A percentile compares a stretch with the other conserved stretches of the same genome.
phyloP scores from a whole-genome alignment of 1,140 invertebrate species.

The Pollicipes pollicipes region DNA sequence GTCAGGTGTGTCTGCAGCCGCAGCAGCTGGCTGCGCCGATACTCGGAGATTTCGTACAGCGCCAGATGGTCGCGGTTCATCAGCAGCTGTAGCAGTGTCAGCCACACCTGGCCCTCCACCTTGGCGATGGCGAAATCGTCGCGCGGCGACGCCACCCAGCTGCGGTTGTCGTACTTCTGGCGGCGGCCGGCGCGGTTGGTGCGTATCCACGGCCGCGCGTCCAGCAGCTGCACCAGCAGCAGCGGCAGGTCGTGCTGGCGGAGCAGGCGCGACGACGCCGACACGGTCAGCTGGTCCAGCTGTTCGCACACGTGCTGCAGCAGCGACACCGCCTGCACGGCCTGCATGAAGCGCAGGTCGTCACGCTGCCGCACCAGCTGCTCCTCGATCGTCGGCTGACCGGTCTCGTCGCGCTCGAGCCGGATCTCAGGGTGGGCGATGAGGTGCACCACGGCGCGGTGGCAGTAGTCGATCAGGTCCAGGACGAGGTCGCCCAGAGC shows the following conservation, averaged over 20 bases:
- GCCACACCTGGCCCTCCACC: constrained; percentile 50
- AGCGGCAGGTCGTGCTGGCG: constrained; percentile 36
- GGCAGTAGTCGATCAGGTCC: constrained; percentile 55
- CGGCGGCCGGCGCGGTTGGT: constrained; percentile 6
- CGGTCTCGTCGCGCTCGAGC: neutral
- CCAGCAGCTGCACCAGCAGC: constrained; percentile 44
- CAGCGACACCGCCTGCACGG: constrained; percentile 34
- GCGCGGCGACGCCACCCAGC: constrained; percentile 6
- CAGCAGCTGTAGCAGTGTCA: constrained; percentile 45
- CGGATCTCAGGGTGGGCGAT: constrained; percentile 1
- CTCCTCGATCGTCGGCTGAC: neutral
- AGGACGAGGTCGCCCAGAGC: constrained; percentile 44
- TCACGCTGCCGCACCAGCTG: neutral
- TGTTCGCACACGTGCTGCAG: constrained; percentile 38
- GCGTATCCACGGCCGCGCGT: constrained; percentile 46
- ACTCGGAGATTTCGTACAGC: constrained; percentile 45
- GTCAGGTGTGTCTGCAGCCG: constrained; percentile 40
- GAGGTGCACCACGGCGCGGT: constrained; percentile 35
- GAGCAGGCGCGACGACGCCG: constrained; percentile 17
- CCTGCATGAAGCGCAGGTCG: neutral
- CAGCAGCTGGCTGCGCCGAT: constrained; percentile 39
- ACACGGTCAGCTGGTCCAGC: constrained; percentile 14
- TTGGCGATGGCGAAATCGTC: constrained; percentile 29
- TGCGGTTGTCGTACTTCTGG: constrained; percentile 5
- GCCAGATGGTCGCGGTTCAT: constrained; percentile 34